Evolutionary conservation across 2,113 vertebrate species (phyloP), one percentile per base, ranked within the genome.

Genomic region (Rutilus rutilus): DNA sequence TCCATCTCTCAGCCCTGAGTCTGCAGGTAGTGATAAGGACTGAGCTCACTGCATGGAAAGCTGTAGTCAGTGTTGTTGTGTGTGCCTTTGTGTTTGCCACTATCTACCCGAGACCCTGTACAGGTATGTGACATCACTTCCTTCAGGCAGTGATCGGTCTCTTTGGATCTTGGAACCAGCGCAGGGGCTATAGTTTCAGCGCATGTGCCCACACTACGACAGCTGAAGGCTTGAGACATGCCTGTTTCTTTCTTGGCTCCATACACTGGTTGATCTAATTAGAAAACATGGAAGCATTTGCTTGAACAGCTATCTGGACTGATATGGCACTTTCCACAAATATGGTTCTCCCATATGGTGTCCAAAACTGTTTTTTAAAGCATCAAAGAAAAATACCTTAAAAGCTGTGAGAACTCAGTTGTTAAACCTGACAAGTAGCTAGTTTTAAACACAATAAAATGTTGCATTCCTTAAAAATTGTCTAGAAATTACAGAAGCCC

Each of bases 31-130:
- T 54, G 85, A 86, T 86, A 86, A 82, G 78, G 30, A 74, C 2
- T 17, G 19, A 54, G 42, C 30, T 76, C 54, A 75, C 67, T 82
- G 86, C 87, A 86, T 88, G 84, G 11, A 83, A 87, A 82, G 69
- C 52, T 82, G 62, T 83, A 85, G 52, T 69, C 87, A 69, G 87
- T 87, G 86, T 69, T 87, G 15, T 86, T 90, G 78, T 78, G 74
- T 25, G 27, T 36, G 54, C 69, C 86, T 78, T 57, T 75, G 71
- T 60, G 84, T 90, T 89, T 92, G 90, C 84, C 89, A 88, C 88
- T 39, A 36, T 82, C 78, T 74, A 65, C 25, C 39, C 12, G 1
- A 65, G 45, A 71, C 78, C 69, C 25, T 14, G 50, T 27, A 74
- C 65, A 33, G 71, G 67, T 62, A 62, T n/a, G 21, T 42, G 57